Conservation (phyloP, 2,888 invertebrate genomes). For the Spilosoma lubricipeda region DNA sequence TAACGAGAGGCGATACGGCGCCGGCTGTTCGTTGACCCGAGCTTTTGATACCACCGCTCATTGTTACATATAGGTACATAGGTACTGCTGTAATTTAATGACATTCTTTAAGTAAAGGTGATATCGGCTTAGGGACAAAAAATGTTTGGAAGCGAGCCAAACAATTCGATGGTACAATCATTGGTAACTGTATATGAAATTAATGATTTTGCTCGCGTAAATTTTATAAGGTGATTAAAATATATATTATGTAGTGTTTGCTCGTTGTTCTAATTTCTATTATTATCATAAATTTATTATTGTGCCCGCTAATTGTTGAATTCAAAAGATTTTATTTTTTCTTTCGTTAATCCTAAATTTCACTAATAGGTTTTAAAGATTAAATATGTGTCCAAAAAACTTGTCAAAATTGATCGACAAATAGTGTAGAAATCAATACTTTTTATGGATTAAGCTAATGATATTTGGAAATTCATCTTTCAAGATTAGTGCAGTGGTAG, state of each 20-base stretch:
- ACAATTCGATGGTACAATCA: neutral
- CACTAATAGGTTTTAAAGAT: too few species aligned
- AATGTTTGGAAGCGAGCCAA: neutral
- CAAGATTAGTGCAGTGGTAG: too few species aligned
- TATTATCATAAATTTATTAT: too few species aligned
- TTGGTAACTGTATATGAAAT: neutral
- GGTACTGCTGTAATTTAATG: constrained; percentile 13
- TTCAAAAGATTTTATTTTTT: too few species aligned
- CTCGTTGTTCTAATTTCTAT: neutral
- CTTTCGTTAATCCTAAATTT: too few species aligned
- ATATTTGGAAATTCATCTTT: too few species aligned
- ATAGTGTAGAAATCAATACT: too few species aligned
- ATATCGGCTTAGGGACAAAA: constrained; percentile 1
- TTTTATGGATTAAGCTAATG: too few species aligned
- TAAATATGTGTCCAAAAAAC: too few species aligned
- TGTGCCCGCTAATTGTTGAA: too few species aligned
- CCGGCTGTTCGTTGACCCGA: constrained; percentile 30
- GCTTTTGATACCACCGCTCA: constrained; percentile 31
- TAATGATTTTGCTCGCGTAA: neutral
- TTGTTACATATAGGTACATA: constrained; percentile 15
- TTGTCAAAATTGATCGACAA: too few species aligned
- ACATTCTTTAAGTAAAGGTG: constrained; percentile 9
- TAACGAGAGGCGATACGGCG: constrained; percentile 41
- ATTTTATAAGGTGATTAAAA: neutral
- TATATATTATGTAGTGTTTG: neutral